Evolutionary conservation across 1,140 invertebrate species (phyloP), one percentile per base, ranked within the genome.

Genomic region (Leguminivora glycinivorella): DNA sequence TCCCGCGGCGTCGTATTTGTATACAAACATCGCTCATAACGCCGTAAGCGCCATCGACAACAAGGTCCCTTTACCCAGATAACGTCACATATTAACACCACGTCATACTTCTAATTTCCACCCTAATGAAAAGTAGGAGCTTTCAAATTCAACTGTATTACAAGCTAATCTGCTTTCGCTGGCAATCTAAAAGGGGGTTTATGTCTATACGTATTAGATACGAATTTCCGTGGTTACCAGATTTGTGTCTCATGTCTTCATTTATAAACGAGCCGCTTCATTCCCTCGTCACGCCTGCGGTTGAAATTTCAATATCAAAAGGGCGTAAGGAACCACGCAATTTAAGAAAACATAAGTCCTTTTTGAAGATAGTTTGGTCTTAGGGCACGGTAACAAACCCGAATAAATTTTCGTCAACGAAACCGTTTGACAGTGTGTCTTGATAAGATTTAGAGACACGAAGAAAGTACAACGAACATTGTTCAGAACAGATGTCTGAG

Each of bases 401-500:
- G 25, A 34, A 63, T 63, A 63, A 63, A 63, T 63, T 63, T 63
- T 63, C 58, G 58, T 63, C 58, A 63, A 17, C 25, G 25, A 17
- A 63, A 63, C 58, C 24, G n/a, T 63, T 63, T 63, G 58, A 63
- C 58, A 63, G 58, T 58, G 47, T 26, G 25, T n/a, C 29, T 63
- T 63, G 29, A 63, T 34, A 63, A 34, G 58, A 31, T 63, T 63
- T 63, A 26, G 22, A 19, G 47, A 19, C 47, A 52, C 10, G 43
- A 47, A 14, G 12, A 43, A 43, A 40, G 12, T 40, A 14, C 12
- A 43, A 43, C 40, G 5, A 43, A 43, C 5, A 12, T 5, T n/a
- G n/a, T 43, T 43, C 14, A n/a, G 31, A 34, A 34, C 14, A n/a
- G n/a, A 43, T n/a, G 1, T 6, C 34, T 38, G 34, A 38, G n/a